Evolutionary conservation across 2,888 invertebrate genomes (phyloP).

Genomic region (Escarpia spicata): DNA sequence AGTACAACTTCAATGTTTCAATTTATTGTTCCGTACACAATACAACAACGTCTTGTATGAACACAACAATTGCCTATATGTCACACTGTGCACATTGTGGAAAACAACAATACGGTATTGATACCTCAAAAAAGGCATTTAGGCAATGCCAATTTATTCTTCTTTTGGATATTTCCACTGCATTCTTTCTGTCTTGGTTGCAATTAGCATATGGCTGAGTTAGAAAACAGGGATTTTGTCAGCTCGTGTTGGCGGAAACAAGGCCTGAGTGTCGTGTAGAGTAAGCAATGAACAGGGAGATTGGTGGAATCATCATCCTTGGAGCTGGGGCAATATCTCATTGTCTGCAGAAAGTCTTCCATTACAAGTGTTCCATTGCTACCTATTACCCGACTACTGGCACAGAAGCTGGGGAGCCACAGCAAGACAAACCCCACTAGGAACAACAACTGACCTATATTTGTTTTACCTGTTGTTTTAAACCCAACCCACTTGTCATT

Average conservation of each 20-base stretch:
- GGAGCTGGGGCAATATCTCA: neutral
- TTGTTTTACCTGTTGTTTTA: no score
- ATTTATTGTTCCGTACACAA: constrained; percentile 3
- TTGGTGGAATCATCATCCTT: neutral
- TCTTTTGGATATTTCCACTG: neutral
- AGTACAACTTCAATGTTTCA: constrained; percentile 1
- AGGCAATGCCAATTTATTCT: neutral
- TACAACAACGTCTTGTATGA: neutral
- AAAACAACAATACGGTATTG: neutral
- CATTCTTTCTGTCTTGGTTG: neutral
- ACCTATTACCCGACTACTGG: no score
- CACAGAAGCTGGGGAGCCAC: neutral
- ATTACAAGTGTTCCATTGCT: no score
- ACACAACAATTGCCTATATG: neutral
- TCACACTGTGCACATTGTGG: neutral
- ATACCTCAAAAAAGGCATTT: neutral
- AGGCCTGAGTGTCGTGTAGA: neutral
- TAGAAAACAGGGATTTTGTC: neutral
- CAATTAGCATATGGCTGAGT: neutral
- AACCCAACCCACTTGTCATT: no score
- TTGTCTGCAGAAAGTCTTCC: no score
- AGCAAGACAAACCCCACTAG: neutral
- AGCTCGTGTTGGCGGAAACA: neutral
- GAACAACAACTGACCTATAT: no score
- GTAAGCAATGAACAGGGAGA: neutral